Evolutionary conservation across 2,113 vertebrate species (phyloP).

Genomic region (Spea multiplicata): DNA sequence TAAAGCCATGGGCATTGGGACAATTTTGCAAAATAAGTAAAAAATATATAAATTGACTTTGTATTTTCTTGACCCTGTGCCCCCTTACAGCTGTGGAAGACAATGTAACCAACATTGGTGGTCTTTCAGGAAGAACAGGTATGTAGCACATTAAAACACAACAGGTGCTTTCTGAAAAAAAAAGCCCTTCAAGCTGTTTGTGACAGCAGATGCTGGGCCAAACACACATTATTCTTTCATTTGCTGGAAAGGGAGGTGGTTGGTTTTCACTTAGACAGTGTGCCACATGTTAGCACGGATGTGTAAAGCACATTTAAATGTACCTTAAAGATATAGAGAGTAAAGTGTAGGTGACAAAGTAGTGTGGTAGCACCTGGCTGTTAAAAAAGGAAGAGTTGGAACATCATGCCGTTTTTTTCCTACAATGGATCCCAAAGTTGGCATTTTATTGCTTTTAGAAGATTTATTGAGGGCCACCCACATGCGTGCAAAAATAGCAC

Average conservation of each 20-base stretch:
- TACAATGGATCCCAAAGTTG: neutral
- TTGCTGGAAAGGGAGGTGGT: neutral
- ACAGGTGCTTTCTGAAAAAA: neutral
- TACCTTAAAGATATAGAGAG: neutral
- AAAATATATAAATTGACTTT: too few species aligned
- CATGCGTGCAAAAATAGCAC: neutral
- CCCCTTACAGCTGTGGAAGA: too few species aligned
- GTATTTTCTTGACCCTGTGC: too few species aligned
- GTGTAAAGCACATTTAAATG: neutral
- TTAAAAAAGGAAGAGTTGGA: too few species aligned
- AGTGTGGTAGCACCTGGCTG: neutral
- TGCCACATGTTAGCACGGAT: neutral
- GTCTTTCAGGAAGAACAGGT: neutral
- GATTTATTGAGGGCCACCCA: neutral
- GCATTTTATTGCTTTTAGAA: neutral
- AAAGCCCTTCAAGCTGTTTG: neutral
- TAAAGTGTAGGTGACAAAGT: neutral
- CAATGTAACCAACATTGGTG: too few species aligned
- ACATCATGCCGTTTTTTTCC: too few species aligned
- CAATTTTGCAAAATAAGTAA: too few species aligned
- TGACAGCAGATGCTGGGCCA: conserved; percentile 45
- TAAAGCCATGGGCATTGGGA: too few species aligned
- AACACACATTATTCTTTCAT: neutral
- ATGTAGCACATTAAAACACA: neutral
- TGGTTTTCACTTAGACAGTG: neutral